Conservation (phyloP, 2,888 invertebrate species). For the Phymatocera aterrima region DNA sequence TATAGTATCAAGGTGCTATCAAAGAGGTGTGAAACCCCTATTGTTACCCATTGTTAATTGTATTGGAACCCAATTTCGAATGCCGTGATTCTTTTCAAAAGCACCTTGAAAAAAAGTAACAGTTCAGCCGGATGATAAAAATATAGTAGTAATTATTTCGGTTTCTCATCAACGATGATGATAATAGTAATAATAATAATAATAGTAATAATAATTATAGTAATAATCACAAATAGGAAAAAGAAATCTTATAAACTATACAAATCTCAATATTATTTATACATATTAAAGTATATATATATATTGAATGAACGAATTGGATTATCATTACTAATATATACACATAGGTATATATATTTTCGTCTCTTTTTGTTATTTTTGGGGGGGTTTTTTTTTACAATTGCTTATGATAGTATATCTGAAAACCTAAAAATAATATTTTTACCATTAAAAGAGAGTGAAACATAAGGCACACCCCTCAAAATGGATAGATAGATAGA, state of each 20-base stretch:
- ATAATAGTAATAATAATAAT: slow-evolving; percentile 55
- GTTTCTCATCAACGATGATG: not conserved
- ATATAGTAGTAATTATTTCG: slow-evolving; percentile 47
- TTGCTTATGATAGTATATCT: too few species aligned
- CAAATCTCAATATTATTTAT: slow-evolving; percentile 35
- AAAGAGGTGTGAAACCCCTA: too few species aligned
- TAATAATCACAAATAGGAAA: slow-evolving; percentile 58
- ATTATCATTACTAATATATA: slow-evolving; percentile 49
- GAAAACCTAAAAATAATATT: slow-evolving; percentile 51
- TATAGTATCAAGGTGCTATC: too few species aligned
- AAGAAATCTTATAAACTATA: slow-evolving; percentile 55
- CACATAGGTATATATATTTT: slow-evolving; percentile 42
- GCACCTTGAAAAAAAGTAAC: too few species aligned
- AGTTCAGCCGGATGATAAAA: slow-evolving; percentile 58
- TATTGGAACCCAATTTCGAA: too few species aligned
- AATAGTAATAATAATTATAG: slow-evolving; percentile 52
- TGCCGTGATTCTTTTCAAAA: too few species aligned
- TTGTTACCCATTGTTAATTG: too few species aligned
- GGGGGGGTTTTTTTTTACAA: slow-evolving; percentile 49
- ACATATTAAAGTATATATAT: slow-evolving; percentile 53
- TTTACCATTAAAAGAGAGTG: slow-evolving; percentile 39
- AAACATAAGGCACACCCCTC: slow-evolving; percentile 54
- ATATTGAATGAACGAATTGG: slow-evolving; percentile 56
- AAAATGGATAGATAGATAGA: not conserved
- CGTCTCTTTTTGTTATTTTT: not conserved